Conservation (phyloP, 2,113 vertebrate species). For the Sakesphorus luctuosus region DNA sequence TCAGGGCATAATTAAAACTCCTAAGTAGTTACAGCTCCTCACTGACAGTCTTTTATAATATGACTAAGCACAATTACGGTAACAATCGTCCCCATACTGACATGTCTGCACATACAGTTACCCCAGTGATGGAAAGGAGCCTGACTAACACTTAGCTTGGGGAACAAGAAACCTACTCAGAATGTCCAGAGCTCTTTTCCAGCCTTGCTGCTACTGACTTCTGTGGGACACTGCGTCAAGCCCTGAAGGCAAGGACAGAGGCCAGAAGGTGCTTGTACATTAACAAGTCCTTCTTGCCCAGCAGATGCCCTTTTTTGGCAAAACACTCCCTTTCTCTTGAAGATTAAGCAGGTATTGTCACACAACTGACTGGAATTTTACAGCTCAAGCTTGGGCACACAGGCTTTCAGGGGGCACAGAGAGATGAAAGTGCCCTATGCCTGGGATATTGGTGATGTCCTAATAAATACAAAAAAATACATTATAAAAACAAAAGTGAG, state of each 20-base stretch:
- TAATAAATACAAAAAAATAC: not conserved
- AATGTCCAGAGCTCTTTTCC: not conserved
- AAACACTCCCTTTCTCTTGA: not conserved
- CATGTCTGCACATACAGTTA: not conserved
- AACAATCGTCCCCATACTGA: not conserved
- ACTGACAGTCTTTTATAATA: conserved; percentile 3
- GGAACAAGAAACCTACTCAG: not conserved
- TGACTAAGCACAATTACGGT: not conserved
- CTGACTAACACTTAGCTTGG: not conserved
- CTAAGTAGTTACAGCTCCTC: not conserved
- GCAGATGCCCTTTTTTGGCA: not conserved
- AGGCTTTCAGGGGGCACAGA: not conserved
- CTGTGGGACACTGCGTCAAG: not conserved
- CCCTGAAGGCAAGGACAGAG: not conserved
- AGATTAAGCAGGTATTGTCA: not conserved
- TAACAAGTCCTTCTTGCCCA: not conserved
- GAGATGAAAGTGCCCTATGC: not conserved
- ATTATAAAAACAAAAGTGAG: not conserved
- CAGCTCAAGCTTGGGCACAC: not conserved
- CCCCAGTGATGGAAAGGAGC: not conserved
- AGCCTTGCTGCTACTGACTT: not conserved
- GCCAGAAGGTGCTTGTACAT: not conserved
- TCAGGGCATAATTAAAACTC: conserved; percentile 16
- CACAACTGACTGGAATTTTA: not conserved
- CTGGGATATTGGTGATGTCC: not conserved